Evolutionary conservation across 2,888 invertebrate genomes (phyloP).

Genomic region (Onthophagus sagittarius): DNA sequence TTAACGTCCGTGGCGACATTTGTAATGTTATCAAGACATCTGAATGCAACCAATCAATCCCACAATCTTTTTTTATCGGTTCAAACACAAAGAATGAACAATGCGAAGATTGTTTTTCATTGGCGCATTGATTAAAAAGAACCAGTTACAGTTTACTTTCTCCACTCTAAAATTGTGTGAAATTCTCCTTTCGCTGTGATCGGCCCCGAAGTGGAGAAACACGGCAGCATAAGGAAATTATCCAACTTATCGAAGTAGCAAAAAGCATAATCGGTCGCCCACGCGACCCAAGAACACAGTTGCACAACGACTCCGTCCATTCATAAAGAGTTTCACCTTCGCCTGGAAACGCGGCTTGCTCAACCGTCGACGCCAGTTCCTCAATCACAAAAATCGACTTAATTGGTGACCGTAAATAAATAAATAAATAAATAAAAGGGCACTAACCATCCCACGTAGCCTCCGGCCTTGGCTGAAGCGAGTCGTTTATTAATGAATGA

Average conservation of each 20-base stretch:
- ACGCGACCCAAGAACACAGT: neutral
- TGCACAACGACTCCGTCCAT: neutral
- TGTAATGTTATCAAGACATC: neutral
- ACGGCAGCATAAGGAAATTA: neutral
- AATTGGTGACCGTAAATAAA: slow-evolving; percentile 11
- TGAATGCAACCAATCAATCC: neutral
- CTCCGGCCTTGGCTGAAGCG: slow-evolving; percentile 4
- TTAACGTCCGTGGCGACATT: neutral
- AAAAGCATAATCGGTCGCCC: neutral
- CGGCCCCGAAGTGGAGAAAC: neutral
- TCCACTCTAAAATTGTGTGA: neutral
- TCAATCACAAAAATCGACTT: slow-evolving; percentile 12
- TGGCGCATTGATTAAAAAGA: too few species aligned
- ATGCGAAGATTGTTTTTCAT: too few species aligned
- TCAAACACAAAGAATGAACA: too few species aligned
- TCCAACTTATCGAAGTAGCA: neutral
- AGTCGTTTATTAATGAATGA: slow-evolving; percentile 6
- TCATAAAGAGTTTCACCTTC: slow-evolving; percentile 7
- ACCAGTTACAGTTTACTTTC: neutral
- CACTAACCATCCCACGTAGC: slow-evolving; percentile 1
- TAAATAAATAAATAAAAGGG: slow-evolving; percentile 4
- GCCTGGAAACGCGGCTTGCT: neutral
- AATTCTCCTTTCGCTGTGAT: neutral
- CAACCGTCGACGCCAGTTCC: neutral
- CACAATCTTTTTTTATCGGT: neutral